Evolutionary conservation across 2,113 vertebrate species (phyloP).

Genomic region (Talpa occidentalis): DNA sequence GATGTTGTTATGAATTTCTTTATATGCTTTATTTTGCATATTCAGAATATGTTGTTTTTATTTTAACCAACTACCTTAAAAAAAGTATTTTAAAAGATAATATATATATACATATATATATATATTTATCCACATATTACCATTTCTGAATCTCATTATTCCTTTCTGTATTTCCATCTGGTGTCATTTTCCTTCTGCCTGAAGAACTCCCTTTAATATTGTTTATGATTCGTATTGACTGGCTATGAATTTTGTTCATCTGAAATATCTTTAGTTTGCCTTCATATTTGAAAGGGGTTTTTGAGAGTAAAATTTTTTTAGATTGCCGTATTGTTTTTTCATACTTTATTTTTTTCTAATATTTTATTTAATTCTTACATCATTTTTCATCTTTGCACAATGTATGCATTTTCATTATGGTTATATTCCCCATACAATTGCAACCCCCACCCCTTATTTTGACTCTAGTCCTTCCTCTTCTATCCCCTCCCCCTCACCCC

Average conservation of each 20-base stretch:
- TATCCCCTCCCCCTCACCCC: no score
- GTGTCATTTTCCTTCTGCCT: constrained; percentile 2
- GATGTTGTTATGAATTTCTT: neutral
- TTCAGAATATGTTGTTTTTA: neutral
- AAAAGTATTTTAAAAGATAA: neutral
- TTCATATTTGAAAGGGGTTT: constrained; percentile 7
- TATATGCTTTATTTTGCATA: neutral
- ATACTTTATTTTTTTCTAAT: no score
- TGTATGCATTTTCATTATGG: no score
- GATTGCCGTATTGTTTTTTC: neutral
- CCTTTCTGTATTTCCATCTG: constrained; percentile 31
- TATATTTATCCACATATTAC: neutral
- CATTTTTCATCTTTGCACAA: no score
- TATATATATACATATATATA: neutral
- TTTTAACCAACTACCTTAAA: neutral
- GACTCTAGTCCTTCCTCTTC: no score
- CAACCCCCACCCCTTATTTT: no score
- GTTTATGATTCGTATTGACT: constrained; percentile 26
- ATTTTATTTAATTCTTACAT: no score
- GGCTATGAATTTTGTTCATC: constrained; percentile 6
- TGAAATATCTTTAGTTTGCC: constrained; percentile 35
- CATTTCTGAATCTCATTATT: neutral
- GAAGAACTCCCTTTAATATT: constrained; percentile 22
- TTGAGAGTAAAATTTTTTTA: neutral
- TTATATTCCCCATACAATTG: no score